These are phyloP conservation scores for Lycocerus yunnanus DNA, from an alignment of 2,888 invertebrate genomes.

Conservation along the genomic window DNA sequence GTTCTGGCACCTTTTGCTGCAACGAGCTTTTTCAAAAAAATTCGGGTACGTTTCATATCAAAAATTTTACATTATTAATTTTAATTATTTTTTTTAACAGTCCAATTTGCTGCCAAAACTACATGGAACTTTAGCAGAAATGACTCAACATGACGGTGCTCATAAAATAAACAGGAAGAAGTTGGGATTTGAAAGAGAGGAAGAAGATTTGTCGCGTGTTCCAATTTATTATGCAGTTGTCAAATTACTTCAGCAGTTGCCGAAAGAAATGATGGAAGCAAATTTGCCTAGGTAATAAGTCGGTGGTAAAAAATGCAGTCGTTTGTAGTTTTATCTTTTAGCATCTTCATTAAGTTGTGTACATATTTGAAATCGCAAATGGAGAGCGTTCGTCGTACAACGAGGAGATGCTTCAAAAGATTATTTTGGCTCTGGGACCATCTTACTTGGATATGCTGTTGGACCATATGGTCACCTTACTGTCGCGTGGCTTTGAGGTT, in stretches of 20 bases:
- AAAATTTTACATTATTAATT: not conserved
- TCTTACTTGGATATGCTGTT: constrained; percentile 77
- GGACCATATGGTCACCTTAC: constrained; percentile 76
- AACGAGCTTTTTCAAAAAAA: constrained; percentile 68
- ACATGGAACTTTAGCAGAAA: constrained; percentile 70
- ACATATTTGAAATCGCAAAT: constrained; percentile 88
- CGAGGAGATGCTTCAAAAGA: constrained; percentile 93
- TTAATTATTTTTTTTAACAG: constrained; percentile 57
- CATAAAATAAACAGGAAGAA: constrained; percentile 79
- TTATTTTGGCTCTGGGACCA: constrained; percentile 84
- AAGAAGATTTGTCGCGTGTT: constrained; percentile 86
- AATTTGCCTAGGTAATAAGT: constrained; percentile 78
- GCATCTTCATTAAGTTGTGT: constrained; percentile 86
- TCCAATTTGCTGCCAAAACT: constrained; percentile 79
- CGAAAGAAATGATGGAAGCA: constrained; percentile 71
- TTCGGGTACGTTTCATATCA: constrained; percentile 40
- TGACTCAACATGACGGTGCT: constrained; percentile 73
- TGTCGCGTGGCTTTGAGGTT: constrained; percentile 90
- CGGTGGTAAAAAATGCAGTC: not conserved
- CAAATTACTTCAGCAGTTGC: constrained; percentile 86
- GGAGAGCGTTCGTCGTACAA: constrained; percentile 81
- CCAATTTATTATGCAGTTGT: constrained; percentile 93
- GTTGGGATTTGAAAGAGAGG: constrained; percentile 75
- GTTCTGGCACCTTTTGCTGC: constrained; percentile 73
- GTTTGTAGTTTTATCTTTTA: constrained; percentile 50